phyloP scores from a whole-genome alignment of 2,797 vertebrate species.

The Malacoctenus gilli region DNA sequence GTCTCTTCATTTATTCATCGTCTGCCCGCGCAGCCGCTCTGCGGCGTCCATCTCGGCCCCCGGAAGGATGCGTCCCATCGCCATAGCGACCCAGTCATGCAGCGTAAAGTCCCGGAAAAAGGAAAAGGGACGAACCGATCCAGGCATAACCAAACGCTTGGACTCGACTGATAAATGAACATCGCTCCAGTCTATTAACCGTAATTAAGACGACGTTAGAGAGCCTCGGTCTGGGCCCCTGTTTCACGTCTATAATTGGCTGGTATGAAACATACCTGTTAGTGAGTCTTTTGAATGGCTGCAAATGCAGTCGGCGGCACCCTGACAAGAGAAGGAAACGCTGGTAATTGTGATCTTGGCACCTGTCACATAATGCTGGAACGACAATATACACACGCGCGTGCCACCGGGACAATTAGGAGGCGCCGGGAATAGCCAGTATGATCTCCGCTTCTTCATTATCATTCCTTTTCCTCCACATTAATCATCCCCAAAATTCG shows the following conservation, averaged over 20 bases:
- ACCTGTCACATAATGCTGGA: constrained; percentile 27
- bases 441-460: constrained; percentile 1
- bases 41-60: constrained; percentile 34
- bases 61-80: constrained; percentile 38
- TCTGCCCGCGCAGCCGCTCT: constrained; percentile 40
- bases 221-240: neutral
- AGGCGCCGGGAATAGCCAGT: constrained; percentile 12
- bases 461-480: neutral
- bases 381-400: constrained; percentile 10
- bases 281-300: constrained; percentile 26
- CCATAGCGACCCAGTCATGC: constrained; percentile 39
- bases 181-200: no score
- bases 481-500: no score
- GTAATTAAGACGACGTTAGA: neutral
- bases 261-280: constrained; percentile 23
- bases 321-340: constrained; percentile 8
- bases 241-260: constrained; percentile 10
- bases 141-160: no score
- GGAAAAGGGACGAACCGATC: no score
- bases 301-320: constrained; percentile 22
- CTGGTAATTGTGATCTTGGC: constrained; percentile 23
- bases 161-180: no score
- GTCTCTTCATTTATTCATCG: constrained; percentile 67
- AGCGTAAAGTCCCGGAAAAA: no score
- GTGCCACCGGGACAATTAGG: constrained; percentile 18